A percentile compares a stretch with the other conserved stretches of the same genome.
Conservation (phyloP, 2,113 vertebrate species). For the Uria lomvia region DNA sequence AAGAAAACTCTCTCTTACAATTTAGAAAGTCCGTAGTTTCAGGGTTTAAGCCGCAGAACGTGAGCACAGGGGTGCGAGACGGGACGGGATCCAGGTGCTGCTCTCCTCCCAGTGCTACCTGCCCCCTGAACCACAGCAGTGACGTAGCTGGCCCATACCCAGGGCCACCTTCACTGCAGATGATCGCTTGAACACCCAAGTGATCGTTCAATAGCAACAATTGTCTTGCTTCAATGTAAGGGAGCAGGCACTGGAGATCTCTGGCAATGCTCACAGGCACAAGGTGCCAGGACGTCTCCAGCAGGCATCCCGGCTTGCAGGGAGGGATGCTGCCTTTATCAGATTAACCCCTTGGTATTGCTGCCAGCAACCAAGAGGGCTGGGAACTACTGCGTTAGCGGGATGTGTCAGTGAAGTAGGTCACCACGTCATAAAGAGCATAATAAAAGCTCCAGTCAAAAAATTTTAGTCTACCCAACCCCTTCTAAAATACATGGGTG, state of each 20-base stretch:
- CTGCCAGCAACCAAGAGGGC: neutral
- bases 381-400: neutral
- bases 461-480: neutral
- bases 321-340: neutral
- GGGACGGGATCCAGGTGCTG: rapidly evolving
- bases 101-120: rapidly evolving
- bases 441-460: neutral
- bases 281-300: neutral
- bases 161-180: neutral
- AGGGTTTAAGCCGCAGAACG: neutral
- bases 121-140: rapidly evolving
- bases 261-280: neutral
- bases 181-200: neutral
- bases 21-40: neutral
- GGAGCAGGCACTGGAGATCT: rapidly evolving
- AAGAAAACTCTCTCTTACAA: neutral
- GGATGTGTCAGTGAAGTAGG: neutral
- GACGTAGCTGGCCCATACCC: neutral
- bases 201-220: rapidly evolving
- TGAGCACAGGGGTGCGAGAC: rapidly evolving
- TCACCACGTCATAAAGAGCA: neutral
- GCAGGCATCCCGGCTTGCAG: neutral
- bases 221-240: neutral
- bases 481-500: neutral
- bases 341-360: neutral